These are phyloP conservation scores for Naso thynnoides DNA, from an alignment of 2,797 vertebrate species.

Conservation along the genomic window DNA sequence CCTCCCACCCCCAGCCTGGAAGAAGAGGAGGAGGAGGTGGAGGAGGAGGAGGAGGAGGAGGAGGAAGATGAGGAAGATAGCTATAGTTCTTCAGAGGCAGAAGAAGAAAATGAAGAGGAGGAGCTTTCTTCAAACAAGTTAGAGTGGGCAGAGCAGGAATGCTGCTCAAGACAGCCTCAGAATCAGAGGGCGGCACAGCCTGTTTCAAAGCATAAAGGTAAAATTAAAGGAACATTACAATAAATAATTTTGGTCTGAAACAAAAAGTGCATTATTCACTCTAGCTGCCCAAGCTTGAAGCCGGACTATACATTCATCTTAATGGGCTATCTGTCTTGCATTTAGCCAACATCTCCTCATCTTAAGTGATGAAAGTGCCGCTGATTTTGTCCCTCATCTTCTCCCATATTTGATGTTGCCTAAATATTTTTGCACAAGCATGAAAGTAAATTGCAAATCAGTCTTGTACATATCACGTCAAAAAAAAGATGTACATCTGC, in stretches of 20 bases:
- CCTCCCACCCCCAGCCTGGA: conserved; percentile 69
- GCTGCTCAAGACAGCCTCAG: conserved; percentile 35
- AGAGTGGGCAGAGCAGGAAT: conserved; percentile 55
- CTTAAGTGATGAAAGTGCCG: too few relatives aligned
- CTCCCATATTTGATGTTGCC: neutral
- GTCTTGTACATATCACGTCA: neutral
- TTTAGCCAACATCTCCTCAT: too few relatives aligned
- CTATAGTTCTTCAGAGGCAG: conserved; percentile 71
- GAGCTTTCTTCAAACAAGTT: conserved; percentile 52
- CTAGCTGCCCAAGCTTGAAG: neutral
- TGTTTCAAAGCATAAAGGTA: conserved; percentile 66
- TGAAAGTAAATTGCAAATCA: neutral
- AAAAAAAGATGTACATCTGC: too few relatives aligned
- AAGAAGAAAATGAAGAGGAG: conserved; percentile 67
- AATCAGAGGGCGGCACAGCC: conserved; percentile 32
- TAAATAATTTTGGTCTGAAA: neutral
- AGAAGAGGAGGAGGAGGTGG: conserved; percentile 60
- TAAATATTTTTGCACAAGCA: too few relatives aligned
- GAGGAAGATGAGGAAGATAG: conserved; percentile 64
- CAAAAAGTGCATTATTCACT: neutral
- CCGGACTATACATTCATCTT: too few relatives aligned
- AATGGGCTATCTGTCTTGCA: too few relatives aligned
- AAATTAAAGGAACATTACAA: conserved; percentile 5
- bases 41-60: conserved; percentile 68
- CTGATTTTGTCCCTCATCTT: neutral